A percentile compares a stretch with the other conserved stretches of the same genome.
Evolutionary conservation across 2,113 vertebrate species (phyloP).

Genomic region (Chlamydotis undulata): DNA sequence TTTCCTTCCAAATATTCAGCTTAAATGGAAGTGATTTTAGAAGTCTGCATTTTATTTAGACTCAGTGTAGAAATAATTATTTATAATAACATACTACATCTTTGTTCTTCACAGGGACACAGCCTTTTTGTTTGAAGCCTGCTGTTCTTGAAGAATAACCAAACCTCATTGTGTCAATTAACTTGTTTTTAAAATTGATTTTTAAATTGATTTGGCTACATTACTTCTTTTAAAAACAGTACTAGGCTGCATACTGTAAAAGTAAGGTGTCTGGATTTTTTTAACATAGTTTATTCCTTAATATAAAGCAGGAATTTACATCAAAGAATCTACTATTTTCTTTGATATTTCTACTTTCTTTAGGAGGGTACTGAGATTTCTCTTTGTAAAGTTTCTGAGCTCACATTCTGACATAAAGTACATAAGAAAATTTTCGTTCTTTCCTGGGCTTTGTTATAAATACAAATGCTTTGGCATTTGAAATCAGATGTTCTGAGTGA

Average conservation of each 20-base stretch:
- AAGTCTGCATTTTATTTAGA: constrained; percentile 41
- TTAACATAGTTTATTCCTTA: not conserved
- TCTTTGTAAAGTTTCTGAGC: not conserved
- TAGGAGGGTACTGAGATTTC: not conserved
- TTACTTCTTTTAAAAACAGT: constrained; percentile 1
- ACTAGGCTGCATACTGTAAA: not conserved
- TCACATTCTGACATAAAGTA: not conserved
- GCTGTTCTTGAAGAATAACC: constrained; percentile 46
- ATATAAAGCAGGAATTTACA: not conserved
- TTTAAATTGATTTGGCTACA: not conserved
- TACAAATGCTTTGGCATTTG: not conserved
- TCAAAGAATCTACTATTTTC: constrained; percentile 6
- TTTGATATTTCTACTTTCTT: constrained; percentile 2
- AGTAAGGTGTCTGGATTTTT: constrained; percentile 17
- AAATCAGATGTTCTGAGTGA: not conserved
- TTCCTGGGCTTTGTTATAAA: not conserved
- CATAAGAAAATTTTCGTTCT: not conserved
- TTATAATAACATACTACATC: constrained; percentile 43
- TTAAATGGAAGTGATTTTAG: constrained; percentile 41
- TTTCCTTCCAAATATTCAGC: not conserved
- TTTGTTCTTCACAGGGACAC: constrained; percentile 25
- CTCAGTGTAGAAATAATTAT: constrained; percentile 52
- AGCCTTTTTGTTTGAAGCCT: constrained; percentile 53
- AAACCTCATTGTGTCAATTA: constrained; percentile 34
- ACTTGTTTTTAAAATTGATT: not conserved